Evolutionary conservation across 2,113 vertebrate genomes (phyloP).

Genomic region (Cyrtonyx montezumae): DNA sequence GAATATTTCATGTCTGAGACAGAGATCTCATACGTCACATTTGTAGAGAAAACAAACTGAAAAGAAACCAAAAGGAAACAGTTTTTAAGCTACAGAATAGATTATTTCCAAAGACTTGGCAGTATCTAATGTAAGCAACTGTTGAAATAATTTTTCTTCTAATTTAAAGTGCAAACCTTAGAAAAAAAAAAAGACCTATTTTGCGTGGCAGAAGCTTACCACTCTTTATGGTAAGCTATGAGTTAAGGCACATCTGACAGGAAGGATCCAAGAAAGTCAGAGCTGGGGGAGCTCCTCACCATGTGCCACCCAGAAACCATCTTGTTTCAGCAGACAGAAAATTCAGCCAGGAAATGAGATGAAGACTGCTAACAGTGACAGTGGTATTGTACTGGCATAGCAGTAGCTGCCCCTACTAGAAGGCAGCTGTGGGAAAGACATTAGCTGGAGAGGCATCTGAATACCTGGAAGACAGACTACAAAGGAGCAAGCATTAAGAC

Average conservation of each 20-base stretch:
- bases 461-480: slow-evolving; percentile 27
- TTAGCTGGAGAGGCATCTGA: slow-evolving; percentile 15
- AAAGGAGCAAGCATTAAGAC: slow-evolving; percentile 22
- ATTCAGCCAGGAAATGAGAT: neutral
- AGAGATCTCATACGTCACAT: neutral
- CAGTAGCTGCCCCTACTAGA: neutral
- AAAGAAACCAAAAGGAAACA: slow-evolving; percentile 32
- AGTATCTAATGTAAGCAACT: slow-evolving; percentile 1
- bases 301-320: neutral
- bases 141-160: neutral
- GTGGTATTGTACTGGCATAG: neutral
- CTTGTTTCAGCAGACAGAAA: neutral
- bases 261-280: neutral
- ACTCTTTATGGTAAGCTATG: neutral
- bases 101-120: neutral
- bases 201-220: neutral
- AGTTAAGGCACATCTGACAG: neutral
- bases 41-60: slow-evolving; percentile 12
- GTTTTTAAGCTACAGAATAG: neutral
- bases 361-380: neutral
- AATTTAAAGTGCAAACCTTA: neutral
- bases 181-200: neutral
- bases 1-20: slow-evolving; percentile 15
- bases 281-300: neutral
- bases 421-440: neutral